Conservation (phyloP, 23 tunicate species). For the Trididemnum miniatum region DNA sequence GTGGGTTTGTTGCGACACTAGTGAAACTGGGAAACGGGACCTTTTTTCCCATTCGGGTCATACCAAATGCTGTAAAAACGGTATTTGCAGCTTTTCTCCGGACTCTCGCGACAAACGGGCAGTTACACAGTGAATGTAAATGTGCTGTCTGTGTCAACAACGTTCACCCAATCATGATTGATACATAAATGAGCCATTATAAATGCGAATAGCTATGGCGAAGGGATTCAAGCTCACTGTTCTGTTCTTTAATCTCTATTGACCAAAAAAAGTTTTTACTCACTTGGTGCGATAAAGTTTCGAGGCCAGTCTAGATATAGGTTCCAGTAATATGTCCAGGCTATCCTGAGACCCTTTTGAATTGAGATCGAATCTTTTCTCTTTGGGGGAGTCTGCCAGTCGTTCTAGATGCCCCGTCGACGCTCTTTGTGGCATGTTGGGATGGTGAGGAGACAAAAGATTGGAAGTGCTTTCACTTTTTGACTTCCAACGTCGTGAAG, state of each 20-base stretch:
- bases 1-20: no score
- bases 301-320: not conserved
- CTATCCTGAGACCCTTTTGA: conserved; percentile 20
- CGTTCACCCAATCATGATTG: no score
- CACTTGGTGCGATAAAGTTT: not conserved
- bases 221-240: not conserved
- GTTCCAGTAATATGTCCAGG: not conserved
- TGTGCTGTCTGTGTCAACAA: no score
- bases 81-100: no score
- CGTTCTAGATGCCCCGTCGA: conserved; percentile 1
- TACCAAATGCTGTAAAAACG: no score
- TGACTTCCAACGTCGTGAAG: not conserved
- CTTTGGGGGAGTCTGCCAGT: not conserved
- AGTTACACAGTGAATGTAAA: no score
- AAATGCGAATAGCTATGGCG: not conserved
- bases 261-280: not conserved
- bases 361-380: not conserved
- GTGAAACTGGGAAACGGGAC: no score
- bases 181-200: no score
- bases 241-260: no score
- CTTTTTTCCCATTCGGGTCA: no score
- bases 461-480: not conserved
- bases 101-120: no score
- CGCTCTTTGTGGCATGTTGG: not conserved
- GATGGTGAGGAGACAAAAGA: not conserved